Evolutionary conservation across 2,797 vertebrate genomes (phyloP), one percentile per base, ranked within the genome.

Genomic region (Threskiornis aethiopicus): DNA sequence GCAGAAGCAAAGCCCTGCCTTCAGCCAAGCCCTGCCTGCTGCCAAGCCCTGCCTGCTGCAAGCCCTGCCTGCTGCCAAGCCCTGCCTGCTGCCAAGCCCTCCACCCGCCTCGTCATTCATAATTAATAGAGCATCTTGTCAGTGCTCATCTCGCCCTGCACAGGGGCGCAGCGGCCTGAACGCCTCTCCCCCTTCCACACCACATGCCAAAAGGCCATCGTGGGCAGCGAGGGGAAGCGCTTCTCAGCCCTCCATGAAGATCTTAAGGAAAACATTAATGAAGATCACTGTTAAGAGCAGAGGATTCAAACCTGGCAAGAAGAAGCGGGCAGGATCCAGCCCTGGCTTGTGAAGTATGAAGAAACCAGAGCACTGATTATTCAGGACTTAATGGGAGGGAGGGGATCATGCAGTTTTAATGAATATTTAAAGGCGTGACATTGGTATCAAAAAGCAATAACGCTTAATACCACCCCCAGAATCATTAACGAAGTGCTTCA

Each of bases 381-480:
- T 94, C 78, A 44, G 65, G 55, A 83, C 39, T 75, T 94, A 91
- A 88, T 39, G 49, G 90, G n/a, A 96, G 16, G 90, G 93, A 95
- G 89, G 57, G 44, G 42, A 89, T 84, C 75, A 54, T 62, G 89
- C 26, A 44, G 37, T 44, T 91, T 87, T 87, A 94, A 95, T 84
- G 89, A 93, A 89, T 82, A 86, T 96, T 97, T 95, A 92, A 96
- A 96, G 89, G 65, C 58, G 6, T 88, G 96, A 97, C 94, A 91
- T 77, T 51, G 87, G 94, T 97, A 94, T 97, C 90, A 55, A 72
- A 97, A 97, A 97, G 97, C 93, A 97, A 22, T 95, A 96, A 95
- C 12, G 46, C 76, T 91, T 93, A 95, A 91, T 77, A 83, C 79
- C 94, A 72, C 17, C 67, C 88, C 90, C 88, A 35, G 96, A 92